phyloP scores from a whole-genome alignment of 2,113 vertebrate species.

The Ariopsis seemanni region DNA sequence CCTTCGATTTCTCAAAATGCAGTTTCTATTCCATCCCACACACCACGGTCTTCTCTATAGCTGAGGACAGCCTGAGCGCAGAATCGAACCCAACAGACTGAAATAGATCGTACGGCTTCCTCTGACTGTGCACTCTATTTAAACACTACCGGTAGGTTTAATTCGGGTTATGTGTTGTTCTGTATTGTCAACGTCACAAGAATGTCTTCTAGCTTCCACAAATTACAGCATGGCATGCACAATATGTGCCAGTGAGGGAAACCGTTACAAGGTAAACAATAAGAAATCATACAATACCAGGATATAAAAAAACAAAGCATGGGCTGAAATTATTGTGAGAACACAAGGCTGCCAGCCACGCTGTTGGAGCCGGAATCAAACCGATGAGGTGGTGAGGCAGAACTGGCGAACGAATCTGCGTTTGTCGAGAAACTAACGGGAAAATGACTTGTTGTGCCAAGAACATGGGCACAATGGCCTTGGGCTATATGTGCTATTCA shows the following conservation, averaged over 20 bases:
- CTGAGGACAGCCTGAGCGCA: constrained; percentile 11
- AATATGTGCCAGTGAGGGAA: neutral
- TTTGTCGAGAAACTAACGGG: neutral
- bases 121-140: neutral
- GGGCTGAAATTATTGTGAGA: neutral
- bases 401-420: neutral
- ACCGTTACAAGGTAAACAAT: neutral
- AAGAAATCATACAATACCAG: constrained; percentile 25
- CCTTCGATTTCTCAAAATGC: neutral
- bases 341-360: neutral
- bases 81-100: neutral
- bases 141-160: neutral
- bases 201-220: neutral
- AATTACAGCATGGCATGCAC: neutral
- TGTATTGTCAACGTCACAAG: neutral
- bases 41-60: constrained; percentile 32
- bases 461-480: constrained; percentile 1
- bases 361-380: neutral
- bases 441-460: neutral
- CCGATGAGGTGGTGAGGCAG: too few relatives aligned
- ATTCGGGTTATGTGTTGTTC: neutral
- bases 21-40: constrained; percentile 42
- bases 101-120: neutral
- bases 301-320: constrained; percentile 35
- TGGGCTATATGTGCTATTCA: neutral